phyloP scores from a whole-genome alignment of 2,888 invertebrate genomes.

The Lacanobia wlatinum region DNA sequence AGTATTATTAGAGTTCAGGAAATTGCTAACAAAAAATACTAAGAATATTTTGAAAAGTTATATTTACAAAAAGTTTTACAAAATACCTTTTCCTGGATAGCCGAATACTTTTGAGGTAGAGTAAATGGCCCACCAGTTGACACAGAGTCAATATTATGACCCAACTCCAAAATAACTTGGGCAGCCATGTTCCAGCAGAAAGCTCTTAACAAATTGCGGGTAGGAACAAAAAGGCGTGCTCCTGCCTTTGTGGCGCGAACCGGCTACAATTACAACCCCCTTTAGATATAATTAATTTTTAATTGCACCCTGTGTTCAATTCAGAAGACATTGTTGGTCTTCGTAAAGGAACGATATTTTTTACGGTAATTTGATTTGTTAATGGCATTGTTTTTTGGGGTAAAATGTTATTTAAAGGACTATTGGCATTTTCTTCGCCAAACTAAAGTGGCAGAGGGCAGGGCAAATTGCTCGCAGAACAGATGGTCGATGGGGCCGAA shows the following conservation, averaged over 20 bases:
- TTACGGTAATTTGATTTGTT: constrained; percentile 21
- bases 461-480: too few species aligned
- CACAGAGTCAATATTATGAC: background rate
- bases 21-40: too few species aligned
- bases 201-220: constrained; percentile 64
- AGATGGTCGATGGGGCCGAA: too few species aligned
- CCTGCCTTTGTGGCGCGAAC: constrained; percentile 49
- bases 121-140: background rate
- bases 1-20: too few species aligned
- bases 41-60: too few species aligned
- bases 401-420: too few species aligned
- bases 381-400: background rate
- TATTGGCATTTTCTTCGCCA: too few species aligned
- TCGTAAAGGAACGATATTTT: constrained; percentile 32
- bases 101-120: too few species aligned
- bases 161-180: background rate
- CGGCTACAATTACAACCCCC: constrained; percentile 65
- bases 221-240: constrained; percentile 60
- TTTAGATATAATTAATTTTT: constrained; percentile 76
- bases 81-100: too few species aligned
- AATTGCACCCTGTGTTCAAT: constrained; percentile 68
- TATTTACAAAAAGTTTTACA: too few species aligned
- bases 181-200: constrained; percentile 32
- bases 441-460: too few species aligned
- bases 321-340: constrained; percentile 62